phyloP scores from a whole-genome alignment of 2,888 invertebrate genomes.

The Choreutis nemorana region DNA sequence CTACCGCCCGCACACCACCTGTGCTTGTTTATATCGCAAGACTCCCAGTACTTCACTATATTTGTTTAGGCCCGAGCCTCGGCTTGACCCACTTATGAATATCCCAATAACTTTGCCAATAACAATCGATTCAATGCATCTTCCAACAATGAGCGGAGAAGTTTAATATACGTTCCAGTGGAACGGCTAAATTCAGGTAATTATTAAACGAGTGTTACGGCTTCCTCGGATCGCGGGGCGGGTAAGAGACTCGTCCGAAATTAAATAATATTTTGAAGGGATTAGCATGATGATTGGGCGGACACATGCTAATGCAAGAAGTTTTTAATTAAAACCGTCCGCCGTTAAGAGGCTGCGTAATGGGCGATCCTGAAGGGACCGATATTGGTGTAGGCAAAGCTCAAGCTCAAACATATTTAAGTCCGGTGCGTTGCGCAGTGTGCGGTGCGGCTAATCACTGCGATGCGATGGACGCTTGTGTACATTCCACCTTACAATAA shows the following conservation, averaged over 20 bases:
- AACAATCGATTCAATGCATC: conserved; percentile 19
- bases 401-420: conserved; percentile 64
- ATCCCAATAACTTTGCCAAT: conserved; percentile 35
- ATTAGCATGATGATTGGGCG: conserved; percentile 50
- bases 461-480: conserved; percentile 34
- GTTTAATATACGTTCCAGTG: too few relatives aligned
- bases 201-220: too few relatives aligned
- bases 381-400: conserved; percentile 55
- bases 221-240: too few relatives aligned
- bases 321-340: conserved; percentile 65
- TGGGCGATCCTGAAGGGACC: conserved; percentile 60
- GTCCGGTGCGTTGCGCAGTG: conserved; percentile 45
- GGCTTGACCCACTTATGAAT: conserved; percentile 37
- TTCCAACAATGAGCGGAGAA: too few relatives aligned
- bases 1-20: conserved; percentile 39
- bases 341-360: conserved; percentile 63
- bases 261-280: conserved; percentile 58
- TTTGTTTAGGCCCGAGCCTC: conserved; percentile 43
- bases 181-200: too few relatives aligned
- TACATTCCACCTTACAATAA: conserved; percentile 35
- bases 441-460: conserved; percentile 53
- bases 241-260: too few relatives aligned
- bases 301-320: conserved; percentile 63
- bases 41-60: conserved; percentile 31
- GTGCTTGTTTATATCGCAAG: conserved; percentile 49